Base-by-base conservation (phyloP, 2,888 invertebrate species). In the Helicoverpa assulta region DNA sequence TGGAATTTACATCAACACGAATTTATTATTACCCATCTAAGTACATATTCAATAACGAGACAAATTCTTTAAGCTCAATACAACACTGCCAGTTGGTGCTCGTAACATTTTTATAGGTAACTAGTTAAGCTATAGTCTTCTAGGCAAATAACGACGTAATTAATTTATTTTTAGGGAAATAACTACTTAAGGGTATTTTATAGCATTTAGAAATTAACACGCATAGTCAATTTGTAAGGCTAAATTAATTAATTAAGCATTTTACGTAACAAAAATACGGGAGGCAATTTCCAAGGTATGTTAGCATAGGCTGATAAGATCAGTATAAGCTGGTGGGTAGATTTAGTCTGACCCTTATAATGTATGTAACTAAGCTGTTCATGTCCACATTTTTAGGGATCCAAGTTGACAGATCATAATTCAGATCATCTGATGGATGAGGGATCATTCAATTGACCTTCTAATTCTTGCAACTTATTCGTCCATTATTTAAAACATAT, bases 211-310 rank as follows among this genome's bases (percentile, higher is more conserved):
- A 47, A 4, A 60, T 60, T 71, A 71, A 57, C 5, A 50, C 33
- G 61, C 60, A 55, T 47, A 80, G 70, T 76, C 65, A 78, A 55
- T 59, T 72, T 68, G 47, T 79, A 73, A 70, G 73, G 0, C n/a
- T 58, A 47, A 64, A 47, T 19, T 50, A 47, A 56, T 14, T 21
- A 21, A 40, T 53, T 47, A 57, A 53, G 18, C 8, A 21, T 18
- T 68, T 40, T 7, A 4, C 43, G n/a, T 50, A 50, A 50, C 5
- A 50, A n/a, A 50, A 18, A 50, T 50, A 50, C 8, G 18, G 50
- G n/a, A 50, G n/a, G 18, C 50, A 18, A 7, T 50, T 7, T n/a
- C 50, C 50, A n/a, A 50, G 50, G 18, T 10, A n/a, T 50, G 10
- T 10, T 10, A 50, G 16, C n/a, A 18, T 50, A 18, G 50, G 50